Percentiles rank a stretch among this genome's conserved stretches.
Conservation (phyloP, 2,113 vertebrate species). For the Hydrochoerus hydrochaeris region DNA sequence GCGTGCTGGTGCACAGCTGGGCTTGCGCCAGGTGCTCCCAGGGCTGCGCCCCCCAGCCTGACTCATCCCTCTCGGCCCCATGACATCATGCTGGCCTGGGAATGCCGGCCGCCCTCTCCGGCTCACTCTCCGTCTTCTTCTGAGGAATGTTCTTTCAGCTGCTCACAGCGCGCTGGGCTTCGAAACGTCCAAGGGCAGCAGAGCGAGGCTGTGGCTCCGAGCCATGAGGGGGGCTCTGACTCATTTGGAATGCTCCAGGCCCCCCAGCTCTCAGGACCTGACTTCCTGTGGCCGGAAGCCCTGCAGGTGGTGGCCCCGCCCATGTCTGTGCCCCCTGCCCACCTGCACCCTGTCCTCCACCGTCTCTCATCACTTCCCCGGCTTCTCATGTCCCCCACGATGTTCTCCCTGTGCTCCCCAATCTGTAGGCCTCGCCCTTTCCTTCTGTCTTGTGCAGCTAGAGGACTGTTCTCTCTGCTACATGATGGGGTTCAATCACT, state of each 20-base stretch:
- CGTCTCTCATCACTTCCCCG: background rate
- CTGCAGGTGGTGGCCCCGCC: background rate
- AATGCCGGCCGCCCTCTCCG: constrained; percentile 29
- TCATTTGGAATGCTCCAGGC: background rate
- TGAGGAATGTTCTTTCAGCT: background rate
- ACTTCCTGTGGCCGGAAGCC: rapidly evolving
- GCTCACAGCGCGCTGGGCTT: background rate
- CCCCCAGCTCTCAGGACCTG: background rate
- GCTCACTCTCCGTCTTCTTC: background rate
- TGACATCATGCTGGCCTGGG: constrained; percentile 77
- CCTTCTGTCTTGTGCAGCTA: background rate
- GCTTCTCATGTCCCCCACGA: too few species aligned
- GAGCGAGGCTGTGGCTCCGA: background rate
- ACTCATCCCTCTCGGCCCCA: constrained; percentile 74
- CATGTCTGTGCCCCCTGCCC: rapidly evolving
- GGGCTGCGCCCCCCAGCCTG: constrained; percentile 75
- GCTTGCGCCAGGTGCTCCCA: constrained; percentile 81
- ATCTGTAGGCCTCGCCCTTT: rapidly evolving
- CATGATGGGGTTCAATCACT: rapidly evolving
- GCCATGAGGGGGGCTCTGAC: background rate
- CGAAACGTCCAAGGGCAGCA: background rate
- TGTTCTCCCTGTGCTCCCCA: background rate
- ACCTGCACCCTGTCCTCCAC: rapidly evolving
- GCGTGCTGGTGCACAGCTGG: constrained; percentile 75
- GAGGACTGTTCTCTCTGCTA: rapidly evolving